phyloP scores from a whole-genome alignment of 2,113 vertebrate genomes.

The Ploceus nigricollis region DNA sequence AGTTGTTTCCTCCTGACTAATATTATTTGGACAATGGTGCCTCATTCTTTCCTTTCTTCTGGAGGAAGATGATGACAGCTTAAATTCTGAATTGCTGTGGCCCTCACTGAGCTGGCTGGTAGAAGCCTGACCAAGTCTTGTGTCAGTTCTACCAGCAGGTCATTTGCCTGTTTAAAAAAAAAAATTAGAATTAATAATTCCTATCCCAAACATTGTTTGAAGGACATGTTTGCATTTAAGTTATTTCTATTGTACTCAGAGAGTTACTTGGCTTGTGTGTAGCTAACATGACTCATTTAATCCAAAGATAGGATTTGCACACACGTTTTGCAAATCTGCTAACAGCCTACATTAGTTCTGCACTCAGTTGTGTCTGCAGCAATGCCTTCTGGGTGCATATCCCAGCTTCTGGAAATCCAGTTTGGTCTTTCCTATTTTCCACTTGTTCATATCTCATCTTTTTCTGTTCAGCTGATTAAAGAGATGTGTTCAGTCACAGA shows the following conservation, averaged over 20 bases:
- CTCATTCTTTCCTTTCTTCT: neutral
- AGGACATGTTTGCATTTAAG: neutral
- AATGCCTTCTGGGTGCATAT: neutral
- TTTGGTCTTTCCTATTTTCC: neutral
- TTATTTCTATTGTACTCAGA: neutral
- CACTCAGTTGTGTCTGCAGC: neutral
- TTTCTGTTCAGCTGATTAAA: neutral
- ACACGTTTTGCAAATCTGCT: constrained; percentile 17
- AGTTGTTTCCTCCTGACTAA: neutral
- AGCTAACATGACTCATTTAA: constrained; percentile 41
- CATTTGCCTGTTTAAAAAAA: neutral
- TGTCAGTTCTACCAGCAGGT: neutral
- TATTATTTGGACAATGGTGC: neutral
- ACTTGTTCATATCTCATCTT: neutral
- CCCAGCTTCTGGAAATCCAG: neutral
- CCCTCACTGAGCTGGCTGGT: neutral
- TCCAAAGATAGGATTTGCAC: constrained; percentile 51
- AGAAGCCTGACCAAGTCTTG: neutral
- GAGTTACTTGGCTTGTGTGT: neutral
- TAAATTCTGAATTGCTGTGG: neutral
- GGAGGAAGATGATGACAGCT: neutral
- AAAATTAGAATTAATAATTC: neutral
- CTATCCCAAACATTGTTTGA: neutral
- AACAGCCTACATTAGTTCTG: constrained; percentile 8
- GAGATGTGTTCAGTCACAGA: neutral